These are phyloP conservation scores for Passer montanus DNA, from an alignment of 2,113 vertebrate genomes.

Conservation along the genomic window DNA sequence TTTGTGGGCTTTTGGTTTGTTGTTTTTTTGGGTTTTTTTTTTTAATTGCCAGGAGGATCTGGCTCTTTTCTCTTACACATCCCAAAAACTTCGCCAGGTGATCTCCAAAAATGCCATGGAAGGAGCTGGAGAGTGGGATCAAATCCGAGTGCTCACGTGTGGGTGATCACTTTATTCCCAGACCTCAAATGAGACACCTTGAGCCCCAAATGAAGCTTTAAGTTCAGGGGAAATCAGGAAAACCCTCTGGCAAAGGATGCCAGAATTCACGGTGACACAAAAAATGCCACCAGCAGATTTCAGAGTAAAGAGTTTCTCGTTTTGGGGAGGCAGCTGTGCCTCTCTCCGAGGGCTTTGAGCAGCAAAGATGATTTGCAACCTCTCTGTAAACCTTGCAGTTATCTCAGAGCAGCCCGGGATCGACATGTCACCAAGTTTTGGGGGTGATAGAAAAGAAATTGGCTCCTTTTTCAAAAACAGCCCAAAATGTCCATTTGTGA, in stretches of 20 bases:
- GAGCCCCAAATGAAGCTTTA: not conserved
- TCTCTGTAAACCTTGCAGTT: not conserved
- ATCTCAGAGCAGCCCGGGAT: not conserved
- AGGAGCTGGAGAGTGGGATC: fast-evolving
- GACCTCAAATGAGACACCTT: fast-evolving
- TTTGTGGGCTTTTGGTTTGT: too few species aligned
- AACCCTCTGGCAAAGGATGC: not conserved
- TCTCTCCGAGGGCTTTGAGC: not conserved
- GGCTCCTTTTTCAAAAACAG: not conserved
- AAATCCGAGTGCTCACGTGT: fast-evolving
- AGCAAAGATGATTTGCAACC: not conserved
- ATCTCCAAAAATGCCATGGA: not conserved
- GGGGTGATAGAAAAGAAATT: not conserved
- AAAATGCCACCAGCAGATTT: not conserved
- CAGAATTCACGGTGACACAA: fast-evolving
- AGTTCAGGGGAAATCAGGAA: not conserved
- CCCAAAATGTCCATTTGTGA: not conserved
- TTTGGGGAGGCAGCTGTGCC: not conserved
- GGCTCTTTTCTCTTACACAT: fast-evolving
- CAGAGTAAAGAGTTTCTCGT: fast-evolving
- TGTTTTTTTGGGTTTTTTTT: too few species aligned
- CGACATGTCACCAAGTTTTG: not conserved
- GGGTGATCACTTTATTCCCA: not conserved
- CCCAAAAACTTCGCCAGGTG: not conserved
- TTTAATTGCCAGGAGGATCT: not conserved